phyloP scores from a whole-genome alignment of 1,140 invertebrate species.

The Coptotermes formosanus region DNA sequence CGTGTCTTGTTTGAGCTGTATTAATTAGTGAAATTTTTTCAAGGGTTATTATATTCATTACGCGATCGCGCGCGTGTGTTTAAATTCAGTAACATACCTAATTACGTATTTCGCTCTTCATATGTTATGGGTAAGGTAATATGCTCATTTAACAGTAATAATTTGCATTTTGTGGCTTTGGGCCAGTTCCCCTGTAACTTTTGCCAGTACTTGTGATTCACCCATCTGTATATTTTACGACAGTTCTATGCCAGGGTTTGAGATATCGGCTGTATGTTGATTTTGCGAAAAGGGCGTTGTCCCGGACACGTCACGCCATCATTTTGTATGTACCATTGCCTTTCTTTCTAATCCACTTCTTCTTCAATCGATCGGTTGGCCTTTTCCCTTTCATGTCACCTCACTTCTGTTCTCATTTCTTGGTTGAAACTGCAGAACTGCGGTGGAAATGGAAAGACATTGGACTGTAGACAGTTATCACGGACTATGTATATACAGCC shows the following conservation, averaged over 20 bases:
- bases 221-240: too few species aligned
- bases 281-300: neutral
- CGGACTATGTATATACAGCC: neutral
- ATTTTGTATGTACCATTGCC: neutral
- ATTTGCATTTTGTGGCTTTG: too few species aligned
- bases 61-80: too few species aligned
- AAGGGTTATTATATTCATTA: too few species aligned
- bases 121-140: too few species aligned
- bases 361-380: neutral
- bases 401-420: constrained; percentile 1
- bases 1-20: too few species aligned
- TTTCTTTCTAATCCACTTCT: neutral
- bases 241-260: neutral
- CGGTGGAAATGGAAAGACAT: neutral
- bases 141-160: too few species aligned
- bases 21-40: too few species aligned
- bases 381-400: neutral
- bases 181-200: too few species aligned
- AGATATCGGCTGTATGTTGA: neutral
- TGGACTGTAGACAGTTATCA: neutral
- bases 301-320: neutral
- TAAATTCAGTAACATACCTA: too few species aligned
- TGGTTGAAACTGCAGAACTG: neutral
- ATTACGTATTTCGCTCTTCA: too few species aligned
- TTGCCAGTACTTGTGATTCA: too few species aligned